Base-by-base conservation (phyloP, 2,113 vertebrate genomes). In the Podocnemis expansa region DNA sequence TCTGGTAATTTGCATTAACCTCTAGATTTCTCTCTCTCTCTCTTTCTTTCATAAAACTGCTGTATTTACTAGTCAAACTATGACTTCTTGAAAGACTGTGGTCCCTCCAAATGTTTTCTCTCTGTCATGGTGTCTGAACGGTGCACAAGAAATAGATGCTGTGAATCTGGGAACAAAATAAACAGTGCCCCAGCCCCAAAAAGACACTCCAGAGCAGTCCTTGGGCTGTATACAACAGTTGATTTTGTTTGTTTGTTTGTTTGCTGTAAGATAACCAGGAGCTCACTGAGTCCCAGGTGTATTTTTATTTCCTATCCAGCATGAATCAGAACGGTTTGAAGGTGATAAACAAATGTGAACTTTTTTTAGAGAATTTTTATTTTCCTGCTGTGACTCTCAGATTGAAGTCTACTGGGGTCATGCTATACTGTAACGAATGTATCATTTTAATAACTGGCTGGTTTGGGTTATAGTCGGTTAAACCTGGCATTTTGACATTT, bases 261-360 rank as follows among this genome's bases (percentile, higher is more conserved):
- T 94, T 93, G 84, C 88, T 96, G 54, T 93, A 89, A 83, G 83
- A 83, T 91, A 91, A 95, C 87, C 88, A 89, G 80, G 92, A 89
- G 10, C n/a, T 83, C 73, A 80, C 89, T 85, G 51, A 58, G 91
- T 93, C 91, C 93, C 92, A 75, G 38, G 75, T 91, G 81, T 81
- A 93, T 96, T 75, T 82, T 67, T 84, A 2, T 94, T 91, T 96
- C 94, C 78, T 96, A 88, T 81, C 82, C 82, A 91, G 94, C 89
- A 88, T 94, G 93, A 90, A 80, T 95, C 89, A 82, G 83, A 82
- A 93, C 84, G 79, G 45, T 92, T 93, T 96, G 92, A 89, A 89
- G 91, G 93, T 86, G 93, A 94, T 21, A 95, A 91, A 93, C 95
- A 90, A 93, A 92, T 95, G 93, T 96, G 96, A 95, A 94, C 82